Evolutionary conservation across 2,888 invertebrate species (phyloP).

Genomic region (Drosophila paucipuncta): DNA sequence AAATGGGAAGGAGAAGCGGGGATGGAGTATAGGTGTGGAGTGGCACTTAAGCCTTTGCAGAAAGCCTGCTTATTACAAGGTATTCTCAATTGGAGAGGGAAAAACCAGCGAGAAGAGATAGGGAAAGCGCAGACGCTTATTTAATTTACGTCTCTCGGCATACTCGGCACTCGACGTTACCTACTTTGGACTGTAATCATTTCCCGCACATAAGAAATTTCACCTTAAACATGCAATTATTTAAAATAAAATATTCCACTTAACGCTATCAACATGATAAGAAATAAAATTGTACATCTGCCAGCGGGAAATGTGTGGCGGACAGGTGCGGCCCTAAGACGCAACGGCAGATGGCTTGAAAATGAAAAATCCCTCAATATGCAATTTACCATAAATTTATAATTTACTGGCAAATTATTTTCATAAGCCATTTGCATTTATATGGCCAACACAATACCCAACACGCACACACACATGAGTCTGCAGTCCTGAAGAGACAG

Average conservation of each 20-base stretch:
- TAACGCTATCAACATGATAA: conserved; percentile 74
- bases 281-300: conserved; percentile 50
- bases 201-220: conserved; percentile 50
- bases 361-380: conserved; percentile 74
- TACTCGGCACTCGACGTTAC: conserved; percentile 19
- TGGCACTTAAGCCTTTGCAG: conserved; percentile 60
- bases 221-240: conserved; percentile 75
- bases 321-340: conserved; percentile 13
- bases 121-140: conserved; percentile 23
- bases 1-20: background rate
- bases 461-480: conserved; percentile 20
- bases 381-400: conserved; percentile 81
- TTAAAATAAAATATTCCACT: conserved; percentile 62
- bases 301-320: conserved; percentile 28
- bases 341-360: conserved; percentile 53
- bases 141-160: conserved; percentile 28
- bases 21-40: background rate
- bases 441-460: conserved; percentile 33
- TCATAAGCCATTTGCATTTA: conserved; percentile 80
- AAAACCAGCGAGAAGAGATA: background rate
- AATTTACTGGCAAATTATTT: conserved; percentile 81
- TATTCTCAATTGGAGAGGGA: background rate
- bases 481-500: background rate
- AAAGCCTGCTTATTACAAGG: conserved; percentile 30
- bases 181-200: conserved; percentile 53